phyloP scores from a whole-genome alignment of 2,888 invertebrate species.

The Leucophenga montana region DNA sequence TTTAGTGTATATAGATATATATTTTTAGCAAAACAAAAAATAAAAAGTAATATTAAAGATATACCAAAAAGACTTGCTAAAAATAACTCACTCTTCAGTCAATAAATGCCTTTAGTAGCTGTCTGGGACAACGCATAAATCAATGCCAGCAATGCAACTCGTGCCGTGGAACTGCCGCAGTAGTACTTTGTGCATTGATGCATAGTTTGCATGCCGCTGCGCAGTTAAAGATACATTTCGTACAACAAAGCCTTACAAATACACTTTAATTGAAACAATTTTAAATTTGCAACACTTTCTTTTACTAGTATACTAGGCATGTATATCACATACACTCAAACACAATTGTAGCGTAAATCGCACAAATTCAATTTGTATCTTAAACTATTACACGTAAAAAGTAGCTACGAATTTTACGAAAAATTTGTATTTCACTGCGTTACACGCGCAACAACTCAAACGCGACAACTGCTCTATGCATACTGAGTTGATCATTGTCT shows the following conservation, averaged over 20 bases:
- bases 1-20: neutral
- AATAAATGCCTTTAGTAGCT: neutral
- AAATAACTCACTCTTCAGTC: neutral
- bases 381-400: too few species aligned
- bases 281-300: too few species aligned
- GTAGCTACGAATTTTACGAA: too few species aligned
- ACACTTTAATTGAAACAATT: too few species aligned
- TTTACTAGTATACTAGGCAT: too few species aligned
- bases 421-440: neutral
- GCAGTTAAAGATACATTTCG: neutral
- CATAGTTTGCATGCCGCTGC: neutral
- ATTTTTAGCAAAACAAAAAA: neutral
- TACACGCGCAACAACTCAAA: neutral
- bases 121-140: conserved; percentile 17
- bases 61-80: neutral
- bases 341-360: too few species aligned
- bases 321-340: too few species aligned
- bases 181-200: too few species aligned
- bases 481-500: neutral
- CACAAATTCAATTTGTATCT: too few species aligned
- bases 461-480: neutral
- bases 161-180: conserved; percentile 11
- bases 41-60: neutral
- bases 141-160: conserved; percentile 25
- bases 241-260: too few species aligned